phyloP scores from a whole-genome alignment of 2,113 vertebrate genomes.

The Cavia aperea region DNA sequence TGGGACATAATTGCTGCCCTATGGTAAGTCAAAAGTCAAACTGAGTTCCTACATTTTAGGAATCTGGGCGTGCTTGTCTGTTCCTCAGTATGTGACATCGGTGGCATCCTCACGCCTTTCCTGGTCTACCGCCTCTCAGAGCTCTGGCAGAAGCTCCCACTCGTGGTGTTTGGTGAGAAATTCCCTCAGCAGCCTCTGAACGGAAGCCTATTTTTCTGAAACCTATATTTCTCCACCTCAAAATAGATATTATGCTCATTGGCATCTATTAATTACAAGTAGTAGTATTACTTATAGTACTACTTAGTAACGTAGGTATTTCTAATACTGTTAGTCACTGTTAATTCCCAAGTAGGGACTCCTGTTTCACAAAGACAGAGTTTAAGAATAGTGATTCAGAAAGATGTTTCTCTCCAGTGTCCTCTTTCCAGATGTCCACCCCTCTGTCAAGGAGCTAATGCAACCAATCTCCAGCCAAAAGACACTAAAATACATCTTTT shows the following conservation, averaged over 20 bases:
- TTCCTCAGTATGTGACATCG: conserved; percentile 86
- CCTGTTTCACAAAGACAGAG: rapidly evolving
- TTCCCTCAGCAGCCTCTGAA: neutral
- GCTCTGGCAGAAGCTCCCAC: conserved; percentile 86
- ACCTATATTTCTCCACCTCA: neutral
- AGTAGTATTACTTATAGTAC: rapidly evolving
- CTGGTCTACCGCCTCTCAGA: conserved; percentile 87
- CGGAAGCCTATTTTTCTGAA: neutral
- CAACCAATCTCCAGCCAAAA: neutral
- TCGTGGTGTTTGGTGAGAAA: conserved; percentile 87
- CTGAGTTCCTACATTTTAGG: conserved; percentile 67
- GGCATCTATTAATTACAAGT: neutral
- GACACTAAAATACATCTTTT: neutral
- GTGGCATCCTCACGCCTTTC: conserved; percentile 86
- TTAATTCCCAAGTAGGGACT: neutral
- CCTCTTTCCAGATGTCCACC: neutral
- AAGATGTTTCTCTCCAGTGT: neutral
- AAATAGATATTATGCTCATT: neutral
- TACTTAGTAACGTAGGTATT: too few relatives aligned
- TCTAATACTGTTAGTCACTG: rapidly evolving
- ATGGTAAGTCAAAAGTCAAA: neutral
- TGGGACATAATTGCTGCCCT: rapidly evolving
- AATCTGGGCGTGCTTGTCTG: conserved; percentile 89
- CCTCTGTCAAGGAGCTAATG: neutral
- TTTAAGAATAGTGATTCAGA: neutral